These are phyloP conservation scores for Brachypalpus laphriformis DNA, from an alignment of 2,888 invertebrate species.

Conservation along the genomic window DNA sequence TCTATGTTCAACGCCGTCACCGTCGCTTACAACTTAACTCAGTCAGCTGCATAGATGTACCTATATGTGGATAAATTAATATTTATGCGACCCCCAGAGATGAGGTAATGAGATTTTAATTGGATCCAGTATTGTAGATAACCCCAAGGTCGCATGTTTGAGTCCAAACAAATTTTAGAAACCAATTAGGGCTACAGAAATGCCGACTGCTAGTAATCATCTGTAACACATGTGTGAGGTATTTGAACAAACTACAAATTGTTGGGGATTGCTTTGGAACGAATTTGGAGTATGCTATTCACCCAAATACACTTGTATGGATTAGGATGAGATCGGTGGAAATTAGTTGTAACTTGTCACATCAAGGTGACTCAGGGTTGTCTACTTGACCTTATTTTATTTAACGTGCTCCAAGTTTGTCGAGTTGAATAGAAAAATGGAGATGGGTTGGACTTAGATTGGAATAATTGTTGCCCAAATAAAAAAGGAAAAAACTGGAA, in stretches of 20 bases:
- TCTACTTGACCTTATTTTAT: background rate
- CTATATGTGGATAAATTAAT: slow-evolving; percentile 17
- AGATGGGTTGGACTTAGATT: no score
- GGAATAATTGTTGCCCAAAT: no score
- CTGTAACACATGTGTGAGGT: slow-evolving; percentile 35
- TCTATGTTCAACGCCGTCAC: background rate
- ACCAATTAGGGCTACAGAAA: slow-evolving; percentile 39
- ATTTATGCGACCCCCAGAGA: slow-evolving; percentile 52
- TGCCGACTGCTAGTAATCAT: slow-evolving; percentile 2
- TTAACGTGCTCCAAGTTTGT: no score
- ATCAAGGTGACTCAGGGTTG: slow-evolving; percentile 4
- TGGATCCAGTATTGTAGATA: slow-evolving; percentile 32
- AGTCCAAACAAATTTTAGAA: slow-evolving; percentile 10
- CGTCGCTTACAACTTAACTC: slow-evolving; percentile 8
- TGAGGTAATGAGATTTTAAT: slow-evolving; percentile 51
- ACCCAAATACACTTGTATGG: slow-evolving; percentile 16
- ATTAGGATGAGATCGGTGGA: slow-evolving; percentile 16
- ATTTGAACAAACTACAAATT: slow-evolving; percentile 46
- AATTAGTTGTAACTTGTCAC: slow-evolving; percentile 4
- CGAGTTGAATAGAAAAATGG: no score
- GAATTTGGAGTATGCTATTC: slow-evolving; percentile 23
- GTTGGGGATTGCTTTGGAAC: background rate
- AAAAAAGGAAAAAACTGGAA: no score
- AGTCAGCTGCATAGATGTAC: background rate
- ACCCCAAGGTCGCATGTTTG: slow-evolving; percentile 50